A percentile compares a stretch with the other conserved stretches of the same genome.
These are phyloP conservation scores for Etheostoma cragini DNA, from an alignment of 2,113 vertebrate species.

Conservation along the genomic window DNA sequence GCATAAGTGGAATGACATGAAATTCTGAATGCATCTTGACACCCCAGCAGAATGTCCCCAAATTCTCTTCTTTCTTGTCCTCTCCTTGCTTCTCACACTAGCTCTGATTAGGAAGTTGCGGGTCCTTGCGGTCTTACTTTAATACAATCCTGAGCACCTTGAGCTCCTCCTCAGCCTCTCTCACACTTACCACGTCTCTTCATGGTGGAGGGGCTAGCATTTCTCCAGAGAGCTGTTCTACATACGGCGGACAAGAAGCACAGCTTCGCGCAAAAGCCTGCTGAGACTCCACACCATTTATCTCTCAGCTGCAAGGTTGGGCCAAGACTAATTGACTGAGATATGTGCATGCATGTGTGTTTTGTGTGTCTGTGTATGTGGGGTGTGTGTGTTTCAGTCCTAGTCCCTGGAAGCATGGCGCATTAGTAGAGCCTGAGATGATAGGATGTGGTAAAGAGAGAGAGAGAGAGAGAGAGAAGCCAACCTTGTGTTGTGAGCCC, in stretches of 20 bases:
- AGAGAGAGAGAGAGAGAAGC: conserved; percentile 18
- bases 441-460: conserved; percentile 67
- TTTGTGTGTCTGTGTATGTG: conserved; percentile 25
- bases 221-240: conserved; percentile 79
- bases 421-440: conserved; percentile 72
- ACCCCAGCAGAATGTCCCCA: conserved; percentile 1
- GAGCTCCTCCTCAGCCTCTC: conserved; percentile 46
- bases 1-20: conserved; percentile 56
- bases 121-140: conserved; percentile 68
- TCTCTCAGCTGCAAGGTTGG: conserved; percentile 79
- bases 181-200: conserved; percentile 45
- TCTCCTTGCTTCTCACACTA: conserved; percentile 16
- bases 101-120: conserved; percentile 55
- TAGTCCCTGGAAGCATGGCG: conserved; percentile 69
- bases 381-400: conserved; percentile 47
- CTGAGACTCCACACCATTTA: conserved; percentile 80
- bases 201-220: conserved; percentile 58
- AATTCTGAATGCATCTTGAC: conserved; percentile 40
- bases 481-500: conserved; percentile 53
- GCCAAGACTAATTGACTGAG: conserved; percentile 79
- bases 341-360: conserved; percentile 35
- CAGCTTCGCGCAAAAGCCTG: conserved; percentile 72
- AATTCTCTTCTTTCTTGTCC: conserved; percentile 2
- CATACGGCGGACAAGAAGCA: conserved; percentile 76
- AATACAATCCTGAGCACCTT: conserved; percentile 56